Conservation (phyloP, 2,113 vertebrate species). For the Dromaius novaehollandiae region DNA sequence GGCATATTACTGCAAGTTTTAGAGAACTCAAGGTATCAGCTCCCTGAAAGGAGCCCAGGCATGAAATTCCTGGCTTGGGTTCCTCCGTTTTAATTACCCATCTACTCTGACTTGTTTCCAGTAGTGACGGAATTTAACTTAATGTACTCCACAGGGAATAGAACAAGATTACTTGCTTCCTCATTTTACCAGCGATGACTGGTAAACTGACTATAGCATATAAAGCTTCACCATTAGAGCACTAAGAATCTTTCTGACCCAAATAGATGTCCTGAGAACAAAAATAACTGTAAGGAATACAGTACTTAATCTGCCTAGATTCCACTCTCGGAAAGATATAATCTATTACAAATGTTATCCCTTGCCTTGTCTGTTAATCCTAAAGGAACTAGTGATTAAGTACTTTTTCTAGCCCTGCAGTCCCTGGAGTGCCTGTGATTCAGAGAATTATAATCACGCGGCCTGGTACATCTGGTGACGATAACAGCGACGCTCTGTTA, state of each 20-base stretch:
- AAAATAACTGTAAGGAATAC: slow-evolving; percentile 16
- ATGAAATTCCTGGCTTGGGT: rapidly evolving
- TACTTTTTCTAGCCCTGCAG: neutral
- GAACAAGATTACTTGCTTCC: neutral
- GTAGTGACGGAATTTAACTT: neutral
- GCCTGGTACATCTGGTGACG: neutral
- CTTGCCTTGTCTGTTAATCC: neutral
- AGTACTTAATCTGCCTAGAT: slow-evolving; percentile 22
- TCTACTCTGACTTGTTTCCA: neutral
- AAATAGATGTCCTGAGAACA: neutral
- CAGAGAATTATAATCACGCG: neutral
- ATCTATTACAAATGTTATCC: neutral
- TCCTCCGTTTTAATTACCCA: neutral
- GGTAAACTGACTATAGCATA: neutral
- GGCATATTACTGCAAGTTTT: neutral
- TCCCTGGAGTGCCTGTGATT: neutral
- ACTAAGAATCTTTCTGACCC: slow-evolving; percentile 22
- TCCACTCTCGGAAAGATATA: slow-evolving; percentile 1
- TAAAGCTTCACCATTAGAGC: neutral
- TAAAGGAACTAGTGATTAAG: neutral
- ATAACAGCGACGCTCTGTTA: neutral
- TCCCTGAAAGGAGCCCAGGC: neutral
- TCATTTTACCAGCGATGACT: neutral
- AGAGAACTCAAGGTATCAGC: neutral
- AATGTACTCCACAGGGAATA: neutral